Evolutionary conservation across 2,113 vertebrate genomes (phyloP), one percentile per base, ranked within the genome.

Genomic region (Channa argus): DNA sequence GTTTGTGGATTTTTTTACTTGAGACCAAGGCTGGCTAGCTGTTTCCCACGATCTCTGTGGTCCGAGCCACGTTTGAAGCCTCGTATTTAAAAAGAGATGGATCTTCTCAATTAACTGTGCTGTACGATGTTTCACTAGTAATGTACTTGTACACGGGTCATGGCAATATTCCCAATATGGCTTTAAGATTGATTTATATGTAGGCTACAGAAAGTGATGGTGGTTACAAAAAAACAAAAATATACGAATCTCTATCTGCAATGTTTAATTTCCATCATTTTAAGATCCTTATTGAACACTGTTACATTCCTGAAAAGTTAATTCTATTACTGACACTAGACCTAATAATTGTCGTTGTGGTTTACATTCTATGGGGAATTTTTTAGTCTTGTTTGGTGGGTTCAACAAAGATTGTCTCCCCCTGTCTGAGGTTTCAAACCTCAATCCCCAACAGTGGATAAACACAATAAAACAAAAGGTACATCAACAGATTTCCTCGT

Each of bases 401-500:
- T 50, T 36, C 61, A 39, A 77, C 50, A 52, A 62, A 62, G 65
- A 45, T 45, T 2, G 8, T 12, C 0, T 1, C 44, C 73, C 64
- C 24, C 24, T 24, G 1, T 47, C 45, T 0, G 13, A 67, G 47
- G 36, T 49, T 53, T 51, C 12, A 2, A 61, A 7, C 37, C 45
- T 14, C 67, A 76, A 87, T 85, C 71, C 82, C 61, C 55, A 10
- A 24, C 53, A 41, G 62, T 56, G 39, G 37, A 80, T 13, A 46
- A 59, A 44, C 12, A 63, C 50, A 45, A 14, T 58, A 61, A 71
- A 74, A 67, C 65, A 82, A 76, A 77, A 77, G 64, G 67, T 78
- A 59, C 34, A 51, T 80, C 55, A 12, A 24, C 69, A 75, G 67
- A 71, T 88, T 84, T 85, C 43, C 82, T 75, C n/a, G 15, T 65